A percentile compares a stretch with the other conserved stretches of the same genome.
phyloP scores from a whole-genome alignment of 2,113 vertebrate genomes.

The Corythaeola cristata region DNA sequence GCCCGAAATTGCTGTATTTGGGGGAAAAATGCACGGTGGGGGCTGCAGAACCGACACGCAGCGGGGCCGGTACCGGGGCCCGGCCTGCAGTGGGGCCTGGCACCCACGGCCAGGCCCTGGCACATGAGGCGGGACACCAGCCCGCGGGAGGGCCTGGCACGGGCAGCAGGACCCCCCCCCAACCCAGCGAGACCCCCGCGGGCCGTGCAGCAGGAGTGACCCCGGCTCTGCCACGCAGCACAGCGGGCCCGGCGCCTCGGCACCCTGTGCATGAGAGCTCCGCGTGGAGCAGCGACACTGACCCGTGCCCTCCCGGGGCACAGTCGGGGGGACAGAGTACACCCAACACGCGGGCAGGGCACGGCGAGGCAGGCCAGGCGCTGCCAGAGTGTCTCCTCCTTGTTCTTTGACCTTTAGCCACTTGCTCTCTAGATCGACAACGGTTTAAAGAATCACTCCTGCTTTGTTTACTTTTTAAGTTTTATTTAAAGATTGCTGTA shows the following conservation, averaged over 20 bases:
- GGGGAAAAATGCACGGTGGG: too few species aligned
- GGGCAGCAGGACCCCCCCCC: neutral
- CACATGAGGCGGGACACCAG: neutral
- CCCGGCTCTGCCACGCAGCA: too few species aligned
- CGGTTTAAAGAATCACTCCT: neutral
- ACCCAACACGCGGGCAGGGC: neutral
- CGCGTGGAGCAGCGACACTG: too few species aligned
- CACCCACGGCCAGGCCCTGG: neutral
- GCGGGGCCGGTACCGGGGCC: neutral
- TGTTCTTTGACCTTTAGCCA: neutral
- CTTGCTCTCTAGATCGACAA: accelerated
- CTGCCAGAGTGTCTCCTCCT: neutral
- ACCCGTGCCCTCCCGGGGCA: neutral
- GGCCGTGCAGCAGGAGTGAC: neutral
- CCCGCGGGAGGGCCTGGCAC: neutral
- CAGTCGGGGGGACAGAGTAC: neutral
- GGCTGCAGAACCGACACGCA: too few species aligned
- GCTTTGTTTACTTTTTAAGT: too few species aligned
- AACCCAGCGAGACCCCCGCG: neutral
- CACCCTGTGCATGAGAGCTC: accelerated
- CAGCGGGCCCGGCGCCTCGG: neutral
- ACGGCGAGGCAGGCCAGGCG: accelerated
- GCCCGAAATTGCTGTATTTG: accelerated
- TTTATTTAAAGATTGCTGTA: accelerated
- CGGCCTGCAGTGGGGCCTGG: neutral